Conservation (phyloP, 2,888 invertebrate genomes). For the Anticlea derivata region DNA sequence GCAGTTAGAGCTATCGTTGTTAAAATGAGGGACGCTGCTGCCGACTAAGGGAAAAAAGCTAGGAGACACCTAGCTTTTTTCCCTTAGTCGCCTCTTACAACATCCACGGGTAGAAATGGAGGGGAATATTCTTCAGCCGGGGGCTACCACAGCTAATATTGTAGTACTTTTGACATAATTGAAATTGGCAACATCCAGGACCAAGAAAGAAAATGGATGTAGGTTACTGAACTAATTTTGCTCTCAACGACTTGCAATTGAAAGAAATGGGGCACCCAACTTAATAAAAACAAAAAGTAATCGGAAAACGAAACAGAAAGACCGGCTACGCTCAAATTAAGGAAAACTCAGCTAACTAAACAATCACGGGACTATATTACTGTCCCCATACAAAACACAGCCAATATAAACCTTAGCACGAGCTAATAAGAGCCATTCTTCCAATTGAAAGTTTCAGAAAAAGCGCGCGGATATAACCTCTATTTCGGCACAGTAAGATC, state of each 20-base stretch:
- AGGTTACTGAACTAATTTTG: slow-evolving; percentile 21
- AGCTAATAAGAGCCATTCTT: slow-evolving; percentile 5
- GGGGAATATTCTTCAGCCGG: too few relatives aligned
- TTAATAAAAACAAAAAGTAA: slow-evolving; percentile 29
- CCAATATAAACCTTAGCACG: slow-evolving; percentile 1
- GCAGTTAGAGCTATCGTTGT: too few relatives aligned
- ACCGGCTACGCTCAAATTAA: slow-evolving; percentile 31
- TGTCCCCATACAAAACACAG: slow-evolving; percentile 11
- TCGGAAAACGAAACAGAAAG: slow-evolving; percentile 25
- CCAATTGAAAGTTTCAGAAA: not conserved
- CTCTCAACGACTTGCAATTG: slow-evolving; percentile 18
- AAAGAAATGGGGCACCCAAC: slow-evolving; percentile 23
- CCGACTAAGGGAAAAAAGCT: too few relatives aligned
- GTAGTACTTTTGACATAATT: not conserved
- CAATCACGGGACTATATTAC: slow-evolving; percentile 33
- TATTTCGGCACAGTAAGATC: slow-evolving; percentile 8
- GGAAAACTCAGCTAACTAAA: slow-evolving; percentile 35
- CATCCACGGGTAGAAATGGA: too few relatives aligned
- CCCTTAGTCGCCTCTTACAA: too few relatives aligned
- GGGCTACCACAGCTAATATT: too few relatives aligned
- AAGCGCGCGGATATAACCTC: slow-evolving; percentile 2
- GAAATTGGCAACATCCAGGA: not conserved
- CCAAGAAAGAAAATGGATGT: not conserved
- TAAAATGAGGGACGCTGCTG: too few relatives aligned
- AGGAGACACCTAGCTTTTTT: too few relatives aligned